These are phyloP conservation scores for Lepeophtheirus salmonis DNA, from an alignment of 1,140 invertebrate genomes.

Conservation along the genomic window DNA sequence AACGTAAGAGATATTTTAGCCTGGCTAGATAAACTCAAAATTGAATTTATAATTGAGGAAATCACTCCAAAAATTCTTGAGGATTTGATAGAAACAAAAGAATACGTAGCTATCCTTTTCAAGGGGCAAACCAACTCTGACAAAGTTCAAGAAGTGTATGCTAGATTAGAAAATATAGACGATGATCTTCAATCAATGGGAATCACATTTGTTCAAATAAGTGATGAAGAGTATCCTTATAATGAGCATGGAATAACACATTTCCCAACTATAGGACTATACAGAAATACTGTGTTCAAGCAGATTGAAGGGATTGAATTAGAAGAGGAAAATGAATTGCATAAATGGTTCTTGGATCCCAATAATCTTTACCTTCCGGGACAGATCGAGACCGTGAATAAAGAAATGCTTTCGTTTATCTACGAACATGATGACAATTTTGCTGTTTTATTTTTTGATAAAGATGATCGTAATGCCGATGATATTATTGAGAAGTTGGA, in stretches of 20 bases:
- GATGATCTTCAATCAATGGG: conserved; percentile 32
- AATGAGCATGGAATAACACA: conserved; percentile 64
- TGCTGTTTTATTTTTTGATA: conserved; percentile 73
- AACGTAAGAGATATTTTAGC: conserved; percentile 77
- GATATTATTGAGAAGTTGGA: conserved; percentile 72
- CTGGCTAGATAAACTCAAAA: conserved; percentile 75
- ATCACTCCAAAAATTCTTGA: conserved; percentile 79
- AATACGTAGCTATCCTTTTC: conserved; percentile 83
- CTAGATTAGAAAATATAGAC: conserved; percentile 29
- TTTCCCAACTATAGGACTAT: conserved; percentile 70
- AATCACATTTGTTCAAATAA: conserved; percentile 81
- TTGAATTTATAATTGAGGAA: conserved; percentile 77
- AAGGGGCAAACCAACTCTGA: conserved; percentile 32
- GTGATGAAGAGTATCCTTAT: conserved; percentile 35
- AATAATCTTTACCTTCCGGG: conserved; percentile 74
- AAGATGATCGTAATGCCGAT: conserved; percentile 62
- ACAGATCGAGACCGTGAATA: conserved; percentile 80
- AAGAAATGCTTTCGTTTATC: conserved; percentile 71
- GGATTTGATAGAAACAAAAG: conserved; percentile 68
- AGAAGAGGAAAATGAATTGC: conserved; percentile 64
- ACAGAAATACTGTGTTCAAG: conserved; percentile 51
- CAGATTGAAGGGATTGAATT: conserved; percentile 50
- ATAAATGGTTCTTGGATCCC: conserved; percentile 77
- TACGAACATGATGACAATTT: conserved; percentile 70
- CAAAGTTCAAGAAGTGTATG: conserved; percentile 24